Evolutionary conservation across 1,140 invertebrate species (phyloP).

Genomic region (Holcopasites calliopsidis): DNA sequence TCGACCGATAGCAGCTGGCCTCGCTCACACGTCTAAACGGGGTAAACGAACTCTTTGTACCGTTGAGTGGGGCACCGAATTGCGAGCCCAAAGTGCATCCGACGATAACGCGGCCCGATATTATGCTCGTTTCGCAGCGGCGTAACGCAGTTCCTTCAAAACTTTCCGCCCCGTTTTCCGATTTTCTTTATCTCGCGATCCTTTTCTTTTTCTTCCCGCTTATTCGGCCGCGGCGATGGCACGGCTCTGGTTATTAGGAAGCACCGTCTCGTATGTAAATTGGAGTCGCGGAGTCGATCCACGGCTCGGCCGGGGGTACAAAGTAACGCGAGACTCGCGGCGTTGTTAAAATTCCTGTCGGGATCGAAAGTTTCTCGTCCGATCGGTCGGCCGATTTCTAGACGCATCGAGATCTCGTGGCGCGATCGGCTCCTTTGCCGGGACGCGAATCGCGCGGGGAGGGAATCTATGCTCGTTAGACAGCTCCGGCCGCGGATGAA

Average conservation of each 20-base stretch:
- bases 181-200: not conserved
- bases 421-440: slow-evolving; percentile 17
- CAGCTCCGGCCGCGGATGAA: slow-evolving; percentile 65
- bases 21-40: slow-evolving; percentile 64
- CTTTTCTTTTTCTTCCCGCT: not conserved
- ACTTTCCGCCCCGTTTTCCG: not conserved
- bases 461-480: slow-evolving; percentile 26
- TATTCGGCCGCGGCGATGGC: no score
- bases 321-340: not conserved
- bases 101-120: slow-evolving; percentile 66
- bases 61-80: slow-evolving; percentile 61
- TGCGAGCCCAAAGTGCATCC: slow-evolving; percentile 68
- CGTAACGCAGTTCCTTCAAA: slow-evolving; percentile 50
- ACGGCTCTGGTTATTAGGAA: not conserved
- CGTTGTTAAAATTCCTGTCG: slow-evolving; percentile 22
- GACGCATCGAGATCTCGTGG: slow-evolving; percentile 8
- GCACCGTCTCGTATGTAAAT: not conserved
- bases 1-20: slow-evolving; percentile 75
- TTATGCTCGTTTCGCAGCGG: slow-evolving; percentile 59
- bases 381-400: slow-evolving; percentile 21
- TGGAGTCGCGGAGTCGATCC: no score
- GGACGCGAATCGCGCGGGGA: not conserved
- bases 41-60: slow-evolving; percentile 67
- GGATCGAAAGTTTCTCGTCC: not conserved
- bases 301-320: no score